A percentile compares a stretch with the other conserved stretches of the same genome.
Evolutionary conservation across 2,113 vertebrate species (phyloP).

Genomic region (Panthera tigris): DNA sequence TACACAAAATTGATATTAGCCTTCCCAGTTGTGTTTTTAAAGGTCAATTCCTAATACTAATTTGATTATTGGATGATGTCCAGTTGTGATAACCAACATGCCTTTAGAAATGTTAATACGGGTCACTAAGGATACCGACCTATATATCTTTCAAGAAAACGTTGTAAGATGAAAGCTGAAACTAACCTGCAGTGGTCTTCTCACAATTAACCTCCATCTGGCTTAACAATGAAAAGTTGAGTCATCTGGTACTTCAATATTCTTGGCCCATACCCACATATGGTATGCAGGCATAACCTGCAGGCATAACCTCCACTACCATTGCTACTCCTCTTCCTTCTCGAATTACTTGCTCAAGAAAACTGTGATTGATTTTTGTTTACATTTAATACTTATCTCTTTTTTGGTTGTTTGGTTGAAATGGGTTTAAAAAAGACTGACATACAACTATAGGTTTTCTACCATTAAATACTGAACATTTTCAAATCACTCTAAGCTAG

Average conservation of each 20-base stretch:
- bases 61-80: background rate
- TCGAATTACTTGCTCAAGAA: background rate
- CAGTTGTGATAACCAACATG: background rate
- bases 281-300: background rate
- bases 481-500: background rate
- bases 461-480: background rate
- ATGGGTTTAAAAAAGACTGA: background rate
- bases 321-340: background rate
- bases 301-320: background rate
- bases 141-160: background rate
- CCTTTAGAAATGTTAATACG: slow-evolving; percentile 14
- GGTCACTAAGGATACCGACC: background rate
- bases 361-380: background rate
- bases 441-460: background rate
- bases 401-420: background rate
- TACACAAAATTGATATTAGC: slow-evolving; percentile 12
- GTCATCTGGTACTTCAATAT: background rate
- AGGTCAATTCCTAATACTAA: slow-evolving; percentile 1
- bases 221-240: background rate
- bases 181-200: background rate
- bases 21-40: background rate
- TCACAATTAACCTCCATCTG: slow-evolving; percentile 16
- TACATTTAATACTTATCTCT: background rate
- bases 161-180: slow-evolving; percentile 4
- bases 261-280: background rate